Evolutionary conservation across 1,140 invertebrate genomes (phyloP).

Genomic region (Aricia agestis): DNA sequence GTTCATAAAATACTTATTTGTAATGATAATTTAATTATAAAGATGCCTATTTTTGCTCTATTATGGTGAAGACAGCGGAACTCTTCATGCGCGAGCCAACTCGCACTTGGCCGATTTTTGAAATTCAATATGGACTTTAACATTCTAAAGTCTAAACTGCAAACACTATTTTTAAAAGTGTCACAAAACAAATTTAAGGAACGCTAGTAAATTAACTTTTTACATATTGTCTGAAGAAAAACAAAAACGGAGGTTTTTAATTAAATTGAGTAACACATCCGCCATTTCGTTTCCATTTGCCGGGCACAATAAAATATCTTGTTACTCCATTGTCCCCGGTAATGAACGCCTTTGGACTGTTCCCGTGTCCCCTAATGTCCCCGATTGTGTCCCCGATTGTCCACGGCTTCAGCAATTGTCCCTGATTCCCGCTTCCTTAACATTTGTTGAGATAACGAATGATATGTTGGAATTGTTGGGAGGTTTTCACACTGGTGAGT

Average conservation of each 20-base stretch:
- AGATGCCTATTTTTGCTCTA: no score
- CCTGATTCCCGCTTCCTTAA: constrained; percentile 15
- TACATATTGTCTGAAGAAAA: neutral
- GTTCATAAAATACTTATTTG: no score
- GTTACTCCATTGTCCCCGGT: constrained; percentile 2
- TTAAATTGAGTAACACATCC: neutral
- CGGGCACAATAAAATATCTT: constrained; percentile 12
- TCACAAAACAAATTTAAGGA: neutral
- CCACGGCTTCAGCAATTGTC: constrained; percentile 4
- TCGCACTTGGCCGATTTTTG: no score
- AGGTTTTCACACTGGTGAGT: neutral
- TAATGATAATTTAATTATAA: no score
- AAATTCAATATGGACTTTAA: no score
- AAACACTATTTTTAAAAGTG: neutral
- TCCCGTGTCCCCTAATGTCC: neutral
- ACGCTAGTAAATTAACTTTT: neutral
- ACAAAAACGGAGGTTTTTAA: neutral
- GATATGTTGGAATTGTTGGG: constrained; percentile 2
- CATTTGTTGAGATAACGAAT: constrained; percentile 16
- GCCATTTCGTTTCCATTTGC: constrained; percentile 12
- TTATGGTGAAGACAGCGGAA: no score
- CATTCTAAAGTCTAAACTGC: no score
- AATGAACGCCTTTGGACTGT: neutral
- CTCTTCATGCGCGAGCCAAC: no score
- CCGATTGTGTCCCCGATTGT: constrained; percentile 2